These are phyloP conservation scores for Steatocranus sp. DNA, from an alignment of 2,797 vertebrate genomes.

Conservation along the genomic window DNA sequence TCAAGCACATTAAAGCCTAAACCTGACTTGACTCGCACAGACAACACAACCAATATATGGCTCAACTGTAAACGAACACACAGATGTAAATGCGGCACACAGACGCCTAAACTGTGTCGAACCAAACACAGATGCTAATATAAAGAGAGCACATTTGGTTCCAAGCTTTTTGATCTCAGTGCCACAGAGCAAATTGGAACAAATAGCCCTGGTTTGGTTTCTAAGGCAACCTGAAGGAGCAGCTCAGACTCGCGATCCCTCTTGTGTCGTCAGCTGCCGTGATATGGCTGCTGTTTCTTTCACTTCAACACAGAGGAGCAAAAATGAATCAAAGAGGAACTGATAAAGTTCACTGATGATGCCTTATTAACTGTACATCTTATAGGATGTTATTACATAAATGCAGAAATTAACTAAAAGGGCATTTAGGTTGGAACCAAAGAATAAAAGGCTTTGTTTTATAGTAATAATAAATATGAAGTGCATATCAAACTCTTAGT, in stretches of 20 bases:
- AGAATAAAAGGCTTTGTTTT: neutral
- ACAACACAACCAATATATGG: neutral
- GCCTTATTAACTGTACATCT: neutral
- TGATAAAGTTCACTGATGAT: neutral
- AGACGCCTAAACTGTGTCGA: neutral
- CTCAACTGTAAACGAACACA: conserved; percentile 10
- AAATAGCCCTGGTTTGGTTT: conserved; percentile 63
- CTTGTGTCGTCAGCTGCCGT: conserved; percentile 11
- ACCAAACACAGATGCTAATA: conserved; percentile 48
- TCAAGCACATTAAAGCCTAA: conserved; percentile 14
- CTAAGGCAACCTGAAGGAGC: conserved; percentile 63
- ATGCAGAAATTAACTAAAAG: neutral
- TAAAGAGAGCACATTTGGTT: conserved; percentile 33
- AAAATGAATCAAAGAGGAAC: neutral
- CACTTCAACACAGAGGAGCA: neutral
- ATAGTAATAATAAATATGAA: neutral
- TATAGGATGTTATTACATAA: neutral
- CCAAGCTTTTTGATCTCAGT: conserved; percentile 58
- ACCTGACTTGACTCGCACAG: neutral
- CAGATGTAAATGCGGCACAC: conserved; percentile 17
- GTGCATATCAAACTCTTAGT: neutral
- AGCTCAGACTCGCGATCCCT: conserved; percentile 25
- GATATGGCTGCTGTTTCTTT: conserved; percentile 26
- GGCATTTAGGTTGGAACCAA: neutral
- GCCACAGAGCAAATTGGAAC: conserved; percentile 66